Evolutionary conservation across 2,797 vertebrate genomes (phyloP).

Genomic region (Rhynchonycteris naso): DNA sequence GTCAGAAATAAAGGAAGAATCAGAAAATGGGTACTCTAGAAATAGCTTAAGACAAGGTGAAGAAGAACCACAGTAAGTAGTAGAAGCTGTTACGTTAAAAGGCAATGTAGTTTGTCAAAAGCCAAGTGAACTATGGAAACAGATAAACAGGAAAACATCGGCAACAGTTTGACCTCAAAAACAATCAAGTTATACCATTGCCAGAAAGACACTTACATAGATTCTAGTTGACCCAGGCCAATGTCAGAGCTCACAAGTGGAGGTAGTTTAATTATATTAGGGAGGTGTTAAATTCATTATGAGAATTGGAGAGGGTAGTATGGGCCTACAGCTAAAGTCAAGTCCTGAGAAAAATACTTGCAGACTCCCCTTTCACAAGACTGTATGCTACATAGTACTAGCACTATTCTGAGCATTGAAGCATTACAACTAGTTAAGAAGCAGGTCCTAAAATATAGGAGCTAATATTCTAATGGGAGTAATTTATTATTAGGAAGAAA

Average conservation of each 20-base stretch:
- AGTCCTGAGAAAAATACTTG: neutral
- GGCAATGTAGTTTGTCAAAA: conserved; percentile 2
- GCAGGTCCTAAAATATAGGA: neutral
- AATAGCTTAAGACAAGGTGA: neutral
- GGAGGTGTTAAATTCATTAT: neutral
- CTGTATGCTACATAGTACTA: neutral
- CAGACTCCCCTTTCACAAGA: neutral
- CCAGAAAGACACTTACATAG: neutral
- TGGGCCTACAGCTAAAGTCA: neutral
- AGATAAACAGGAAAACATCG: neutral
- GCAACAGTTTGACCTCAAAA: neutral
- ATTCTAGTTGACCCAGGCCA: neutral
- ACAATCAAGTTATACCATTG: neutral
- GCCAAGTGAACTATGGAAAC: neutral
- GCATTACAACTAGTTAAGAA: neutral
- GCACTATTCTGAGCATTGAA: neutral
- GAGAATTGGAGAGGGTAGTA: neutral
- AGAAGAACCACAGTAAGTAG: neutral
- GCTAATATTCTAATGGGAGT: neutral
- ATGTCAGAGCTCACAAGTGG: neutral
- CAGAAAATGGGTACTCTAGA: conserved; percentile 13
- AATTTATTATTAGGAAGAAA: neutral
- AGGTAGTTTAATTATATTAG: neutral
- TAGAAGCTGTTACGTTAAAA: neutral
- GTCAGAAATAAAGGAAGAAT: neutral